These are phyloP conservation scores for Perithous albicinctus DNA, from an alignment of 2,888 invertebrate genomes.

Conservation along the genomic window DNA sequence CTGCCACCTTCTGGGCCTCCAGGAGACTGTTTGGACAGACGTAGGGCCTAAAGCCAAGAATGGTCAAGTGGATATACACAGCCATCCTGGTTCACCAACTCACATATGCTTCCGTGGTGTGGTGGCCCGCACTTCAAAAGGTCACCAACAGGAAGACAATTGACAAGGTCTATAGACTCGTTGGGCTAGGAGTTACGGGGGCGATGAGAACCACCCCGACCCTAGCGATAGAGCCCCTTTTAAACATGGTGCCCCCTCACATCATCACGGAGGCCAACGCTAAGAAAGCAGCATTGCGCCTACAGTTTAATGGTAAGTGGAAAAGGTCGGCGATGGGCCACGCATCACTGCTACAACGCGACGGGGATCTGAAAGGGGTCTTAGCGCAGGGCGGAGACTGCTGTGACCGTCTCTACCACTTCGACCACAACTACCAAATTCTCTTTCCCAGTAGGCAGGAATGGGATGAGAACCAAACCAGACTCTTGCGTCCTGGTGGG, in stretches of 20 bases:
- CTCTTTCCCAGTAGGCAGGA: not conserved
- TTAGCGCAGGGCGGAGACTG: slow-evolving; percentile 8
- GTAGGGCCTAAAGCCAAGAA: slow-evolving; percentile 49
- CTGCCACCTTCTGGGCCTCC: slow-evolving; percentile 49
- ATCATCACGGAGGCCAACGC: slow-evolving; percentile 9
- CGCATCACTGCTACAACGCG: not conserved
- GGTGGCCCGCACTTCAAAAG: slow-evolving; percentile 44
- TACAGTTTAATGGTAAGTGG: not conserved
- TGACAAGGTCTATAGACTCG: slow-evolving; percentile 37
- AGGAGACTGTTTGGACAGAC: slow-evolving; percentile 52
- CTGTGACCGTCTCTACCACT: not conserved
- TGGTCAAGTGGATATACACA: slow-evolving; percentile 63
- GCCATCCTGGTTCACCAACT: slow-evolving; percentile 55
- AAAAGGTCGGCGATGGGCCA: not conserved
- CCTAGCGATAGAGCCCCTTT: slow-evolving; percentile 20
- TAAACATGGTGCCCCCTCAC: not conserved
- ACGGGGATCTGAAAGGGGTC: not conserved
- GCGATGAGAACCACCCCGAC: slow-evolving; percentile 34
- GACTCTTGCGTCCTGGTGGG: slow-evolving; percentile 18
- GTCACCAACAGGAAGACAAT: not conserved
- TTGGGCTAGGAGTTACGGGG: slow-evolving; percentile 55
- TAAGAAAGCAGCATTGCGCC: not conserved
- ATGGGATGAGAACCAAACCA: not conserved
- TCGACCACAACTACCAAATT: not conserved
- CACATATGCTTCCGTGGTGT: slow-evolving; percentile 50